These are phyloP conservation scores for Drosophila setifemur DNA, from an alignment of 1,140 invertebrate species.

Conservation along the genomic window DNA sequence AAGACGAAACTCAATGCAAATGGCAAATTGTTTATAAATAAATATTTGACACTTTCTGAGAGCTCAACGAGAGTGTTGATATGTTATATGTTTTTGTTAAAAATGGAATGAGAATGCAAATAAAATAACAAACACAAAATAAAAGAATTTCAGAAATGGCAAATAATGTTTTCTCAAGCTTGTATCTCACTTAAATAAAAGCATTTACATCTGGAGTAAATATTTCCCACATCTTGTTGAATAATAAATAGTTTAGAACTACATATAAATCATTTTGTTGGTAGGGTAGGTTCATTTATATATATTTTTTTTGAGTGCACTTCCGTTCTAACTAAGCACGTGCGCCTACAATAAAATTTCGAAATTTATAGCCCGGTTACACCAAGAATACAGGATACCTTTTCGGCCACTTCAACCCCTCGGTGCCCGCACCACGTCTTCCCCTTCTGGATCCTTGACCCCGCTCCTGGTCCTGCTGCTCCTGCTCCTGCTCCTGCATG, in stretches of 20 bases:
- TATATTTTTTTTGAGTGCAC: not conserved
- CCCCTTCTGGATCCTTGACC: too few relatives aligned
- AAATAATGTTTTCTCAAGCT: too few relatives aligned
- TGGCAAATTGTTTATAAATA: conserved; percentile 39
- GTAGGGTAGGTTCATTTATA: too few relatives aligned
- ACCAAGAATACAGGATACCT: conserved; percentile 22
- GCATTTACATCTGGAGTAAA: too few relatives aligned
- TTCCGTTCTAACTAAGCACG: conserved; percentile 24
- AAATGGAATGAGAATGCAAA: not conserved
- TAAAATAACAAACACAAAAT: not conserved
- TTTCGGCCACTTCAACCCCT: conserved; percentile 35
- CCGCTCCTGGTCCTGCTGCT: not conserved
- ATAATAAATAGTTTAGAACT: too few relatives aligned
- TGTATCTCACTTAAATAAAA: too few relatives aligned
- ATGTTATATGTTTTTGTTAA: not conserved
- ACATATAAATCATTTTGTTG: too few relatives aligned
- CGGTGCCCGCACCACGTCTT: not conserved
- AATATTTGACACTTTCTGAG: conserved; percentile 23
- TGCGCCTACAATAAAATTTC: conserved; percentile 64
- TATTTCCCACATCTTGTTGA: too few relatives aligned
- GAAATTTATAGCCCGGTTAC: conserved; percentile 53
- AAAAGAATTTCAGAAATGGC: not conserved
- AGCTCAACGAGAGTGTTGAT: not conserved
- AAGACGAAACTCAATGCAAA: conserved; percentile 30
- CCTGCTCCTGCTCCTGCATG: too few relatives aligned